These are phyloP conservation scores for Platycheirus albimanus DNA, from an alignment of 2,888 invertebrate species.

Conservation along the genomic window DNA sequence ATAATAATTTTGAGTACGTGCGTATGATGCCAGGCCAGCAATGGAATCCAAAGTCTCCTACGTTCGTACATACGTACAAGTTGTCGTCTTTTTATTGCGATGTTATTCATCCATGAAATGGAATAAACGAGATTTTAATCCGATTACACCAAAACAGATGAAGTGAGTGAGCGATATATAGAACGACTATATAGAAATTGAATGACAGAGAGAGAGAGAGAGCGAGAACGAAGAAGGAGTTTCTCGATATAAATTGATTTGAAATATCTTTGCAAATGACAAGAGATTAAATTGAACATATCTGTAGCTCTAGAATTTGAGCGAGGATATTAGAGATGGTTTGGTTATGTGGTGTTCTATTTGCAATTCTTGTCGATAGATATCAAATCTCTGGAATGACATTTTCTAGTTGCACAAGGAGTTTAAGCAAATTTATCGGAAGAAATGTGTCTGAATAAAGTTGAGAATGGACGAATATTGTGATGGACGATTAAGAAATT, in stretches of 20 bases:
- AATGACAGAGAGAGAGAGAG: neutral
- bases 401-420: neutral
- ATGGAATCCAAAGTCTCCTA: slow-evolving; percentile 26
- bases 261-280: slow-evolving; percentile 66
- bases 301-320: slow-evolving; percentile 36
- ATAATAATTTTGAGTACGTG: slow-evolving; percentile 43
- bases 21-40: slow-evolving; percentile 48
- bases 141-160: slow-evolving; percentile 52
- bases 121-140: slow-evolving; percentile 66
- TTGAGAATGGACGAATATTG: too few species aligned
- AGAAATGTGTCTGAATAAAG: too few species aligned
- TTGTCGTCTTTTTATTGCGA: slow-evolving; percentile 30
- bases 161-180: neutral
- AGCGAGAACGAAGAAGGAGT: slow-evolving; percentile 9
- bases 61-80: slow-evolving; percentile 13
- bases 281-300: slow-evolving; percentile 64
- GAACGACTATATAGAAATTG: too few species aligned
- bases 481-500: too few species aligned
- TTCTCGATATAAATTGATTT: slow-evolving; percentile 57
- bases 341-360: slow-evolving; percentile 29
- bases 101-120: slow-evolving; percentile 69
- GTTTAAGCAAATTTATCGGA: too few species aligned
- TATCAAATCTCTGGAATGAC: neutral
- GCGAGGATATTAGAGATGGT: slow-evolving; percentile 38
- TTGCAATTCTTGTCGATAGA: slow-evolving; percentile 4